Conservation (phyloP, 1,140 invertebrate genomes). For the Drosophila willistoni region DNA sequence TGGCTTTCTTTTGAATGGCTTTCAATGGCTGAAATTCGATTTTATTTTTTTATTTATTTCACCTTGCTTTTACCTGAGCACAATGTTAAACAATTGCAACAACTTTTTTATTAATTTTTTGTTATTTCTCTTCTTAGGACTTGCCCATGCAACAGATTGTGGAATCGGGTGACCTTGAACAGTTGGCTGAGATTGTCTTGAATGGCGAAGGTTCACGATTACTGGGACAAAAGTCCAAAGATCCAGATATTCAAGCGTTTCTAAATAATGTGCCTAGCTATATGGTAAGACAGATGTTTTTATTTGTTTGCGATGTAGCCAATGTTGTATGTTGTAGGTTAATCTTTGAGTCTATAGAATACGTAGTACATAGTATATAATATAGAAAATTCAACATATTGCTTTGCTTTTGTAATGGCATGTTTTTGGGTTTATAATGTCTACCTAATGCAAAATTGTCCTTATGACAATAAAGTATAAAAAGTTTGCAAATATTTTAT, state of each 20-base stretch:
- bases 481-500: too few relatives aligned
- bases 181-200: conserved; percentile 93
- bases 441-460: too few relatives aligned
- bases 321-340: too few relatives aligned
- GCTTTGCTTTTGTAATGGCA: too few relatives aligned
- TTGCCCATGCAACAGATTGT: conserved; percentile 87
- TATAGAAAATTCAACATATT: too few relatives aligned
- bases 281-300: conserved; percentile 87
- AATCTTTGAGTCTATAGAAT: too few relatives aligned
- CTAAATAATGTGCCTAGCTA: conserved; percentile 94
- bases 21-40: not conserved
- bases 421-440: too few relatives aligned
- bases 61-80: not conserved
- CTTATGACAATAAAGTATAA: too few relatives aligned
- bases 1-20: not conserved
- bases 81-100: not conserved
- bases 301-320: too few relatives aligned
- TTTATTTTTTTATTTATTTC: not conserved
- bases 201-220: conserved; percentile 93
- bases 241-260: conserved; percentile 94
- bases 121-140: conserved; percentile 76
- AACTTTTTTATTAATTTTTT: conserved; percentile 13
- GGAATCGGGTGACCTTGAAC: conserved; percentile 92
- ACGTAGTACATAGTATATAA: too few relatives aligned
- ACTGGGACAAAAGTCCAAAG: conserved; percentile 88